phyloP scores from a whole-genome alignment of 2,888 invertebrate species.

The Orthosia gothica region DNA sequence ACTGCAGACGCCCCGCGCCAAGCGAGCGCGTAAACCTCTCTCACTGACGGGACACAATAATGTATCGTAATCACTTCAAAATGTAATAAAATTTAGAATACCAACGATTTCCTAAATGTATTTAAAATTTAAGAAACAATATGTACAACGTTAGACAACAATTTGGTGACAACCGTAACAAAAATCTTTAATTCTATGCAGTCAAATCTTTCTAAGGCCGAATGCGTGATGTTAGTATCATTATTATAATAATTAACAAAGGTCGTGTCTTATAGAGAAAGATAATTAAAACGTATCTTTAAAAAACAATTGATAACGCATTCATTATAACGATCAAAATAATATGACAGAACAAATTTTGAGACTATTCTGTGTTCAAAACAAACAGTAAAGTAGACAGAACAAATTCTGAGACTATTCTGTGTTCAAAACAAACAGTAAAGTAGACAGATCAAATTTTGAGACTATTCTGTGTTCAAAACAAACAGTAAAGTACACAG shows the following conservation, averaged over 20 bases:
- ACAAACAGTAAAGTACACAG: slow-evolving; percentile 5
- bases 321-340: slow-evolving; percentile 31
- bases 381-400: slow-evolving; percentile 5
- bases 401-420: slow-evolving; percentile 13
- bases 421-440: slow-evolving; percentile 23
- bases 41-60: slow-evolving; percentile 70
- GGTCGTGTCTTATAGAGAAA: slow-evolving; percentile 34
- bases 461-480: slow-evolving; percentile 19
- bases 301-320: slow-evolving; percentile 37
- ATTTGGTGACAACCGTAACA: slow-evolving; percentile 71
- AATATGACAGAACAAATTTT: slow-evolving; percentile 11
- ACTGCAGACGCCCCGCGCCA: slow-evolving; percentile 54
- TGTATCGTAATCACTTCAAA: slow-evolving; percentile 72
- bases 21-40: slow-evolving; percentile 32
- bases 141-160: slow-evolving; percentile 74
- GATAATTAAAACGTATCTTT: slow-evolving; percentile 29
- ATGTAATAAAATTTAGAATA: slow-evolving; percentile 83
- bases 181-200: slow-evolving; percentile 86
- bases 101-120: slow-evolving; percentile 80
- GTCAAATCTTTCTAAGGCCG: slow-evolving; percentile 88
- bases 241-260: slow-evolving; percentile 47
- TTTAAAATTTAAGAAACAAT: slow-evolving; percentile 78
- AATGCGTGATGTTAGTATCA: slow-evolving; percentile 66
- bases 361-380: slow-evolving; percentile 19
- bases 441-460: slow-evolving; percentile 8